Conservation (phyloP, 1,140 invertebrate genomes). For the Ceratitis capitata region DNA sequence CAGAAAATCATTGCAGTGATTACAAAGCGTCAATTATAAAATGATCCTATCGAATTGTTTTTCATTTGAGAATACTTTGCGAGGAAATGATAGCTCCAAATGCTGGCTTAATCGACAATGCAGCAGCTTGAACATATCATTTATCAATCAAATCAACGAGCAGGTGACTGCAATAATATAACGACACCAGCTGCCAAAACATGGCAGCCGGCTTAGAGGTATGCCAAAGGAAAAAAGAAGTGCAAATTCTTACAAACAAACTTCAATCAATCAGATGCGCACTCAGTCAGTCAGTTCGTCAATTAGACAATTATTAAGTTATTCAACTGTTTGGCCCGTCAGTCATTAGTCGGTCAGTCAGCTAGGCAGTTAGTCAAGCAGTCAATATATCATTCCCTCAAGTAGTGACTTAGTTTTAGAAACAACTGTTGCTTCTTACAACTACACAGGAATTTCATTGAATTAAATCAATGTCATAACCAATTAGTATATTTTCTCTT, state of each 20-base stretch:
- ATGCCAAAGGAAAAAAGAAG: neutral
- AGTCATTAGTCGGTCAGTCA: neutral
- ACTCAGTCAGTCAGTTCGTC: neutral
- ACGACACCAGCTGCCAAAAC: neutral
- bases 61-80: too few relatives aligned
- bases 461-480: conserved; percentile 5
- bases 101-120: neutral
- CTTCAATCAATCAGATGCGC: too few relatives aligned
- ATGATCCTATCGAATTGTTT: too few relatives aligned
- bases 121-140: neutral
- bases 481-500: neutral
- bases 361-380: too few relatives aligned
- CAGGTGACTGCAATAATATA: neutral
- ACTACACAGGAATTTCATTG: neutral
- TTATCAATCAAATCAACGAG: neutral
- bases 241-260: neutral
- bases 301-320: neutral
- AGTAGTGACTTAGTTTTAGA: neutral
- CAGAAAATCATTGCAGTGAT: neutral
- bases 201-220: neutral
- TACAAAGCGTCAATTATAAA: neutral
- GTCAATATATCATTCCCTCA: neutral
- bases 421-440: neutral
- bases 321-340: neutral
- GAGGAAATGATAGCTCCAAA: too few relatives aligned